Evolutionary conservation across 2,888 invertebrate genomes (phyloP).

Genomic region (Lepidonotus clava): DNA sequence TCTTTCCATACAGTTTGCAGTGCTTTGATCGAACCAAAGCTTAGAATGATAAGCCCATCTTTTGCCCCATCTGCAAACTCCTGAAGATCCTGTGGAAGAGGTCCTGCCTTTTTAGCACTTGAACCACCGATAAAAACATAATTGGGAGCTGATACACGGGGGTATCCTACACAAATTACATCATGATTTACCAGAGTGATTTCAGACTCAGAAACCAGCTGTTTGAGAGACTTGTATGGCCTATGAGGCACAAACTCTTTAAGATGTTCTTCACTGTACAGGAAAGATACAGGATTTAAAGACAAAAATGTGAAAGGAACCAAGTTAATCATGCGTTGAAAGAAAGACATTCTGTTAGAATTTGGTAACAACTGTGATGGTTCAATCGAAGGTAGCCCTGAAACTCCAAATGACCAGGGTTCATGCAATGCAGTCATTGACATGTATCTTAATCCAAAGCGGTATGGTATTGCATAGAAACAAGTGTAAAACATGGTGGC

Average conservation of each 20-base stretch:
- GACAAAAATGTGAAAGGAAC: neutral
- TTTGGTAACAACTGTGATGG: too few relatives aligned
- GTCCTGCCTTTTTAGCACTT: neutral
- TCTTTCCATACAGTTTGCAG: neutral
- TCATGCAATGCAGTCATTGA: too few relatives aligned
- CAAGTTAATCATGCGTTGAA: too few relatives aligned
- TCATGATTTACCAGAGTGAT: neutral
- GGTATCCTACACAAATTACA: neutral
- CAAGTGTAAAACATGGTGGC: too few relatives aligned
- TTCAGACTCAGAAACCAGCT: neutral
- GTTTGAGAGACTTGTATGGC: neutral
- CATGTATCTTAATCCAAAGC: too few relatives aligned
- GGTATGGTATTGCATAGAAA: too few relatives aligned
- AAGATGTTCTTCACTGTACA: neutral
- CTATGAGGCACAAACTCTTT: neutral
- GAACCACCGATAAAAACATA: conserved; percentile 13
- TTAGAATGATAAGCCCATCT: conserved; percentile 21
- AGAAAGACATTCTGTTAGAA: too few relatives aligned
- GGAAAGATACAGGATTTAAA: neutral
- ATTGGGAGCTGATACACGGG: neutral
- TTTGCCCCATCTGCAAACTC: conserved; percentile 23
- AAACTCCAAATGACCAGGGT: too few relatives aligned
- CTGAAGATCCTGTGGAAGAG: neutral
- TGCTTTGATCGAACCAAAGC: neutral
- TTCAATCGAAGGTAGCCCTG: too few relatives aligned